Evolutionary conservation across 2,797 vertebrate genomes (phyloP), one percentile per base, ranked within the genome.

Genomic region (Balearica regulorum): DNA sequence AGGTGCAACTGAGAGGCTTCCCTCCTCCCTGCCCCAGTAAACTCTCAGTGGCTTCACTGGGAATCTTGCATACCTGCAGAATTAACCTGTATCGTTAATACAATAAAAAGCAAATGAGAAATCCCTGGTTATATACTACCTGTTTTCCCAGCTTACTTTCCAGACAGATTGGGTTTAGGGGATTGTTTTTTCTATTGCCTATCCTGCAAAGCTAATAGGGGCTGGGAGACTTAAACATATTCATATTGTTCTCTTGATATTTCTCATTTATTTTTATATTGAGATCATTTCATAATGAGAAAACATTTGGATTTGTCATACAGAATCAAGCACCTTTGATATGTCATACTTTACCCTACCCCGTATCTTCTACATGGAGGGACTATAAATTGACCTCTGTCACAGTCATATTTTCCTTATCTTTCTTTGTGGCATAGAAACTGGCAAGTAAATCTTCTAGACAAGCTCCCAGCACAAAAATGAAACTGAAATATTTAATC

Each of bases 401-500:
- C 41, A 39, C 18, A 28, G 26, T 83, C 28, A 64, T 82, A 70
- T 75, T 90, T 83, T 92, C 75, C 19, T 87, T 89, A 87, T 69
- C 61, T 75, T 53, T 77, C 92, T 89, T 35, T 93, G 79, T 2
- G 0, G 20, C n/a, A 51, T 55, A 62, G 75, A 89, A 94, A 83
- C 20, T 64, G 57, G 46, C 35, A 61, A 78, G 28, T 25, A 78
- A 89, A 65, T 89, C 37, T 87, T 78, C 71, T 87, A 53, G 11
- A 64, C 68, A 92, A 89, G 11, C 28, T 92, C 37, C 49, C 46
- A 83, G 33, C 39, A 65, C 21, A 89, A 85, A 91, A 94, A 69
- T 46, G 13, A 95, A 94, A 77, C 49, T 48, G 14, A 91, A 94
- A 90, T 89, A 87, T 70, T 80, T 93, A 90, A 94, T 95, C 71